phyloP scores from a whole-genome alignment of 2,888 invertebrate genomes.

The Acholoe squamosa region DNA sequence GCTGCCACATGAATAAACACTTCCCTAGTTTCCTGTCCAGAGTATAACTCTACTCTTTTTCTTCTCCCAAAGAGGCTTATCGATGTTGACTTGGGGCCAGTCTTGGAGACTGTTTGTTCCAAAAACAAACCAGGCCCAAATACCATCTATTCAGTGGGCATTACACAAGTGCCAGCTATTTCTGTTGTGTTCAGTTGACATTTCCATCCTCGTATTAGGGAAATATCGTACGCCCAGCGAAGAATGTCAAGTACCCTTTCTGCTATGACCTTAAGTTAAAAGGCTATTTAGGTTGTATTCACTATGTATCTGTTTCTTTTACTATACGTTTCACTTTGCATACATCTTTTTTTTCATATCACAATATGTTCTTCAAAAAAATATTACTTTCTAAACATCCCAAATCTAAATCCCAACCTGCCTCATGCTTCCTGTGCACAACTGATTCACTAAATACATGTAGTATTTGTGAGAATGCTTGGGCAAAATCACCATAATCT shows the following conservation, averaged over 20 bases:
- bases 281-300: too few species aligned
- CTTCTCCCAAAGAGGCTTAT: neutral
- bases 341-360: too few species aligned
- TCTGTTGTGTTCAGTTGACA: neutral
- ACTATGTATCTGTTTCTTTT: too few species aligned
- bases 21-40: neutral
- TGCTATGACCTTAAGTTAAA: neutral
- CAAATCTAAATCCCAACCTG: too few species aligned
- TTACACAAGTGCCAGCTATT: neutral
- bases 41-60: slow-evolving; percentile 1
- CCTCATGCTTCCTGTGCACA: too few species aligned
- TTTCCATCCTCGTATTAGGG: neutral
- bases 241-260: neutral
- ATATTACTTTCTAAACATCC: too few species aligned
- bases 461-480: too few species aligned
- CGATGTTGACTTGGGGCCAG: slow-evolving; percentile 1
- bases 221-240: neutral
- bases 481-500: too few species aligned
- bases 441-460: too few species aligned
- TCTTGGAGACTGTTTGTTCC: slow-evolving; percentile 4
- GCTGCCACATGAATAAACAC: neutral
- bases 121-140: slow-evolving; percentile 16
- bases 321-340: too few species aligned
- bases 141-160: slow-evolving; percentile 24
- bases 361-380: too few species aligned